Conservation (phyloP, 2,113 vertebrate genomes). For the Laticauda laticaudata region DNA sequence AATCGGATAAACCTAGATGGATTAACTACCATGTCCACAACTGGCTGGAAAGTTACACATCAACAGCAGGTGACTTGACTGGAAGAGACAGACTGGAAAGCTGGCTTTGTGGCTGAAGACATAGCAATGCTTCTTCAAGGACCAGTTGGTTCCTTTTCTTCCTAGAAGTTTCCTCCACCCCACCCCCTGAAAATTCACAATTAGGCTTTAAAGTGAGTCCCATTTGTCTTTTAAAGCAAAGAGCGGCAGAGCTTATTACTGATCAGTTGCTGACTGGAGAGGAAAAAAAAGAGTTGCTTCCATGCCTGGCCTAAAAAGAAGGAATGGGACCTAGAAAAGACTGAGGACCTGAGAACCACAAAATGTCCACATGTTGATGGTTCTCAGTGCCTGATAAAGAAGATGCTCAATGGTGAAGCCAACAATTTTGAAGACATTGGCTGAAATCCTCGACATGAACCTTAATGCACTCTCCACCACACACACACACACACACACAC, state of each 20-base stretch:
- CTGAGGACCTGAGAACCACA: neutral
- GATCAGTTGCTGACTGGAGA: neutral
- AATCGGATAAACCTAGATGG: neutral
- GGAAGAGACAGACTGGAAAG: neutral
- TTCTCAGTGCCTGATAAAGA: neutral
- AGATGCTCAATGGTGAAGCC: neutral
- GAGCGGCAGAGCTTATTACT: neutral
- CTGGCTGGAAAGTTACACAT: neutral
- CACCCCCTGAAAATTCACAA: neutral
- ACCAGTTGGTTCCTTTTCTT: neutral
- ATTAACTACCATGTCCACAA: neutral
- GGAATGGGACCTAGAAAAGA: neutral
- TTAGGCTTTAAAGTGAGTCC: neutral
- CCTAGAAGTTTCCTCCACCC: neutral
- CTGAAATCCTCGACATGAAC: neutral
- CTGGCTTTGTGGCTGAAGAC: neutral
- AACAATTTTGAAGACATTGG: neutral
- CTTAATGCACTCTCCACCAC: neutral
- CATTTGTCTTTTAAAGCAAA: neutral
- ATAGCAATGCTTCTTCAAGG: neutral
- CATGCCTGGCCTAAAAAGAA: neutral
- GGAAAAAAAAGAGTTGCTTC: neutral
- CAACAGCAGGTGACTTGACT: neutral
- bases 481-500: neutral
- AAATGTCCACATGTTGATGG: neutral